Conservation (phyloP, 1,140 invertebrate species). For the Psilanteris sp. region DNA sequence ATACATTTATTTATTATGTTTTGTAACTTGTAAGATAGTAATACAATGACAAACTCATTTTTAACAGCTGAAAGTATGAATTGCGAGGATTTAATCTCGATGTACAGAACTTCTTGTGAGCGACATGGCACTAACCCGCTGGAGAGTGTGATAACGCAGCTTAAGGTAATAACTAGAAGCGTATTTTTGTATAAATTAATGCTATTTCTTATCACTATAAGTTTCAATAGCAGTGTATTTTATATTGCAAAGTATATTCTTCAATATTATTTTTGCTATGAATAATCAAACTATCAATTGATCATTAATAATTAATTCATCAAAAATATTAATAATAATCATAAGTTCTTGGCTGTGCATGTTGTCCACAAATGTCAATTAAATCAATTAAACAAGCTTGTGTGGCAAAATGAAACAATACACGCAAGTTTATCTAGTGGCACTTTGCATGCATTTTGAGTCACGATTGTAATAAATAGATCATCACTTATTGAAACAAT, state of each 20-base stretch:
- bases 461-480: conserved; percentile 44
- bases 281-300: too few relatives aligned
- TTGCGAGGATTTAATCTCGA: conserved; percentile 83
- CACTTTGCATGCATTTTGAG: conserved; percentile 51
- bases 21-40: conserved; percentile 35
- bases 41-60: conserved; percentile 63
- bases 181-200: conserved; percentile 64
- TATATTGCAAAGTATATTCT: background rate
- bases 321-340: too few relatives aligned
- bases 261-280: too few relatives aligned
- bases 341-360: conserved; percentile 4
- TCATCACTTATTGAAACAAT: conserved; percentile 61
- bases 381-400: conserved; percentile 17
- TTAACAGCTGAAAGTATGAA: conserved; percentile 80
- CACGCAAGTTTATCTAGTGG: conserved; percentile 24
- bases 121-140: conserved; percentile 85
- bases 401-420: conserved; percentile 18
- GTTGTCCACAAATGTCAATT: conserved; percentile 18
- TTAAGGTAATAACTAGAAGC: conserved; percentile 81
- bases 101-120: conserved; percentile 86
- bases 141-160: conserved; percentile 85
- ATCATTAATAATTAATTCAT: too few relatives aligned
- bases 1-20: conserved; percentile 40
- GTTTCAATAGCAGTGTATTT: conserved; percentile 7
- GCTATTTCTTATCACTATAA: conserved; percentile 32